Evolutionary conservation across 2,113 vertebrate species (phyloP).

Genomic region (Anhinga rufa): DNA sequence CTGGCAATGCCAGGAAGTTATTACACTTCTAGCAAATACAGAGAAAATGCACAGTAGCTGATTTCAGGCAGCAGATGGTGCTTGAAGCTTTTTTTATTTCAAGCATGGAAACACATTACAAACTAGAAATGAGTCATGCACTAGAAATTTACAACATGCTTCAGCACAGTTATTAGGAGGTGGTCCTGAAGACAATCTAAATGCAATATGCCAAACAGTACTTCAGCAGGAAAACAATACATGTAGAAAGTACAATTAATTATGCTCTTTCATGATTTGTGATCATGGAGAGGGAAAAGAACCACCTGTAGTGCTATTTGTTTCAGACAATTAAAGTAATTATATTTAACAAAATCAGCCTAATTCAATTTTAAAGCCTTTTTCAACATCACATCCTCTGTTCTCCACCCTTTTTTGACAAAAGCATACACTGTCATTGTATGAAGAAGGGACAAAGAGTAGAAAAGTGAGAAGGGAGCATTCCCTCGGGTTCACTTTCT

Average conservation of each 20-base stretch:
- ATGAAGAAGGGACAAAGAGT: not conserved
- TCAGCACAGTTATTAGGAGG: not conserved
- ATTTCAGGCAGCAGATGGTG: conserved; percentile 58
- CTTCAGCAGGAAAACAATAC: not conserved
- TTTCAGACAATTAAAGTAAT: not conserved
- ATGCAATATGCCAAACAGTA: not conserved
- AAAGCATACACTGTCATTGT: not conserved
- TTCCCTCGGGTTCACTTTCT: not conserved
- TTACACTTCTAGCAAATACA: not conserved
- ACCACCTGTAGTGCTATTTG: not conserved
- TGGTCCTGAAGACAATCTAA: not conserved
- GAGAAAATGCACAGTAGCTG: not conserved
- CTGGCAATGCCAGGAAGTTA: not conserved
- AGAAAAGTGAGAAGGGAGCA: not conserved
- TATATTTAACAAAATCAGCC: not conserved
- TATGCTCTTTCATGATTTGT: not conserved
- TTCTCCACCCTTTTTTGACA: not conserved
- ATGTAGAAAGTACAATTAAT: not conserved
- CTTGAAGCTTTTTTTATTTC: not conserved
- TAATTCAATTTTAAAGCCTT: not conserved
- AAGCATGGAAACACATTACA: not conserved
- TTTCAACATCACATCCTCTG: not conserved
- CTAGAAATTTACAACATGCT: not conserved
- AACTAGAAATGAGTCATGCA: not conserved
- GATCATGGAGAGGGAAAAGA: not conserved